Conservation (phyloP, 2,113 vertebrate species). For the Pelodiscus sinensis region DNA sequence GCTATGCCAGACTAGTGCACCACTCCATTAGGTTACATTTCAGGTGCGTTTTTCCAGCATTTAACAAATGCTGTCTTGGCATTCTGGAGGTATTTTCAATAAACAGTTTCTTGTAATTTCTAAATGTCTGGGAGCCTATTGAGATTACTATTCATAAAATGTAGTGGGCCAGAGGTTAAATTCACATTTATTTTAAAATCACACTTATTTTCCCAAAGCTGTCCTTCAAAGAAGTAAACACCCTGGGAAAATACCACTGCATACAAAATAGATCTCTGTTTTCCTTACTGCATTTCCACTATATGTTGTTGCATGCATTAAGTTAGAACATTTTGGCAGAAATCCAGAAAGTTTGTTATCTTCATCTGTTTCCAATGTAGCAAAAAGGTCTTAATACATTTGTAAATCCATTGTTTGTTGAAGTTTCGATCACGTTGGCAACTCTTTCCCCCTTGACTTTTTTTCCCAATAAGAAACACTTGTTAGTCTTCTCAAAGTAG, state of each 20-base stretch:
- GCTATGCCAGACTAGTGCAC: neutral
- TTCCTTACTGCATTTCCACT: neutral
- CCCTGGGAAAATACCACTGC: constrained; percentile 26
- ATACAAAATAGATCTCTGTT: neutral
- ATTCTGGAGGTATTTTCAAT: neutral
- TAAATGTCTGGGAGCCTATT: neutral
- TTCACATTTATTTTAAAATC: neutral
- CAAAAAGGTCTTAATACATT: neutral
- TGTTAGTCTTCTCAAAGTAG: neutral
- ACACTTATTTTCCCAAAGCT: neutral
- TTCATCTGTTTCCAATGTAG: neutral
- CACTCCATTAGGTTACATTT: neutral
- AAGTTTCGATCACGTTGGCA: neutral
- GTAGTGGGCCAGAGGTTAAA: neutral
- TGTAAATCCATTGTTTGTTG: neutral
- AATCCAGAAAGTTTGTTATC: neutral
- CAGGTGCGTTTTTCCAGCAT: neutral
- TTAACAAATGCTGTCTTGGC: neutral
- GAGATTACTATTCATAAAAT: neutral
- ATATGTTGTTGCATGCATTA: neutral
- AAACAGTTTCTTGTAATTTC: neutral
- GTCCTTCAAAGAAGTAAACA: neutral
- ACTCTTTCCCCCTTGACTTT: neutral
- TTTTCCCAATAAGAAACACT: neutral
- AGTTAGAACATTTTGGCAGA: neutral